Conservation (phyloP, 2,888 invertebrate genomes). For the Scotopteryx bipunctaria region DNA sequence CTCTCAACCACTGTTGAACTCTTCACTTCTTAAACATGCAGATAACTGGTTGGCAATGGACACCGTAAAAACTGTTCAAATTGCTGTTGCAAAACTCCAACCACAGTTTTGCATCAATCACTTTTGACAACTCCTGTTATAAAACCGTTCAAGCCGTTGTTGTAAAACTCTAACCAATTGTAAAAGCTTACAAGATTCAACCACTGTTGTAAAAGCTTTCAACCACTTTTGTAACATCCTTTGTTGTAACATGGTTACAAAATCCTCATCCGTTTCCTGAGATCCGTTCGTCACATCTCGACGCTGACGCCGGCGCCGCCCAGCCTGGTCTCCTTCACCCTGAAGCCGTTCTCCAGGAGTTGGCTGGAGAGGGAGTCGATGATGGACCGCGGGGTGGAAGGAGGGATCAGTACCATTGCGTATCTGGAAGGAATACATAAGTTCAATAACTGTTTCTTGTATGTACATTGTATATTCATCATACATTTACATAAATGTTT, state of each 20-base stretch:
- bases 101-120: background rate
- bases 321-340: slow-evolving; percentile 80
- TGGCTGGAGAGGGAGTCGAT: slow-evolving; percentile 68
- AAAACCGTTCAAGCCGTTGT: background rate
- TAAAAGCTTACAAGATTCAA: too few relatives aligned
- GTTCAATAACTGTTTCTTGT: too few relatives aligned
- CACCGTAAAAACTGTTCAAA: background rate
- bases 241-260: background rate
- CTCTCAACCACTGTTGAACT: background rate
- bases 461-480: too few relatives aligned
- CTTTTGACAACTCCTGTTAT: background rate
- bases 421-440: slow-evolving; percentile 66
- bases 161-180: background rate
- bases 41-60: too few relatives aligned
- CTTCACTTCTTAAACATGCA: too few relatives aligned
- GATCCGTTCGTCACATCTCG: slow-evolving; percentile 61
- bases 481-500: too few relatives aligned
- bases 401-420: slow-evolving; percentile 73
- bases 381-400: slow-evolving; percentile 57
- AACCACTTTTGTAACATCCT: background rate
- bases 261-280: slow-evolving; percentile 6
- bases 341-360: slow-evolving; percentile 77
- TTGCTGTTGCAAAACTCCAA: background rate
- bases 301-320: slow-evolving; percentile 84
- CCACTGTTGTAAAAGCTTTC: background rate